Base-by-base conservation (phyloP, 2,888 invertebrate genomes). In the Arge pagana region DNA sequence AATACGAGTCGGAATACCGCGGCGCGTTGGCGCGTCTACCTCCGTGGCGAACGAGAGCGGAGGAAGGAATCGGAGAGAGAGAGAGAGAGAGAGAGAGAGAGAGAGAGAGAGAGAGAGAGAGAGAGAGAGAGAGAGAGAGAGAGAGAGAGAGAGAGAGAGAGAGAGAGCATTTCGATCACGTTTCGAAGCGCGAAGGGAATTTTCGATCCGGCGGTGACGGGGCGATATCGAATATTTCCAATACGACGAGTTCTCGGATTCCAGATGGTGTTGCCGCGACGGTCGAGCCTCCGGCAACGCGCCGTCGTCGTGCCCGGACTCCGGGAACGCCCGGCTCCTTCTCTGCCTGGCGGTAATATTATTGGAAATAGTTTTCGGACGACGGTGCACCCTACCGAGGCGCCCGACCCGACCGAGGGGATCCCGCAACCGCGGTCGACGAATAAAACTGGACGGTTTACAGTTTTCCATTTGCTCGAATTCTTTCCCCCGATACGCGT, bases 91-190 rank as follows among this genome's bases (percentile, higher is more conserved):
- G n/a, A n/a, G n/a, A n/a, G n/a, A n/a, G n/a, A n/a, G n/a, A n/a
- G n/a, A n/a, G n/a, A n/a, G n/a, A n/a, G n/a, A n/a, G n/a, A n/a
- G n/a, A n/a, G n/a, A n/a, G n/a, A 49, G 53, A 58, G 55, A 59
- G 58, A 60, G 53, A 50, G 52, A 56, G 54, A 45, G 52, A 53
- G 55, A 51, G 55, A 56, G 51, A 51, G 56, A 51, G 56, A 54
- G 54, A 51, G 54, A 52, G 52, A 50, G 52, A 33, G 54, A 49
- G 53, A 54, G 55, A 53, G 40, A 54, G 53, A 42, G 57, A 59
- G 56, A 58, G 54, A 57, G 60, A 60, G 58, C 54, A 54, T 55
- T 56, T 59, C 55, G 60, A 60, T 60, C 58, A 50, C 49, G 48
- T n/a, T n/a, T n/a, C n/a, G n/a, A n/a, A n/a, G n/a, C n/a, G n/a